phyloP scores from a whole-genome alignment of 2,797 vertebrate species.

The Chelmon rostratus region DNA sequence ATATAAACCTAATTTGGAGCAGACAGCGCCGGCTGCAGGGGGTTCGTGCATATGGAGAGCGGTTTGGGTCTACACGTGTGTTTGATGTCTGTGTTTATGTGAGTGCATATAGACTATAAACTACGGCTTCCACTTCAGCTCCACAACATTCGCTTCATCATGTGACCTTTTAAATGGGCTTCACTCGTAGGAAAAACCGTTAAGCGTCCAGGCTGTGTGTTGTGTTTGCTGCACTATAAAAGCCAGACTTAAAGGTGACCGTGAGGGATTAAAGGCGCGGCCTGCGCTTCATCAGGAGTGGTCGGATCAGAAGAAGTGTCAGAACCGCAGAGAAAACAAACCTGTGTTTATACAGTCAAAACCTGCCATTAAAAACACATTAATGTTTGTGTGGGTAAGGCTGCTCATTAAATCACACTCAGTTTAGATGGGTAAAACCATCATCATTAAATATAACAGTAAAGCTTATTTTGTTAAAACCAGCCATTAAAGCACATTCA shows the following conservation, averaged over 20 bases:
- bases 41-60: slow-evolving; percentile 14
- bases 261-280: slow-evolving; percentile 61
- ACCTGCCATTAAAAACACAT: slow-evolving; percentile 54
- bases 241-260: slow-evolving; percentile 61
- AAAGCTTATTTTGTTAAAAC: slow-evolving; percentile 50
- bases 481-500: slow-evolving; percentile 50
- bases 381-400: slow-evolving; percentile 59
- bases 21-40: background rate
- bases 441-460: slow-evolving; percentile 49
- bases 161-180: slow-evolving; percentile 35
- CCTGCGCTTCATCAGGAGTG: slow-evolving; percentile 70
- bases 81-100: slow-evolving; percentile 42
- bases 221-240: slow-evolving; percentile 60
- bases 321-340: slow-evolving; percentile 63
- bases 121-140: slow-evolving; percentile 11
- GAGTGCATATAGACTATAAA: slow-evolving; percentile 17
- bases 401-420: slow-evolving; percentile 62
- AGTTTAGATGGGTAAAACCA: slow-evolving; percentile 44
- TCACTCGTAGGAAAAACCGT: slow-evolving; percentile 46
- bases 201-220: slow-evolving; percentile 37
- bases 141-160: slow-evolving; percentile 10
- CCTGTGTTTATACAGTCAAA: slow-evolving; percentile 62
- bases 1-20: slow-evolving; percentile 15
- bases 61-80: slow-evolving; percentile 23
- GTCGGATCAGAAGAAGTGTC: slow-evolving; percentile 64